A percentile compares a stretch with the other conserved stretches of the same genome.
phyloP scores from a whole-genome alignment of 1,140 invertebrate genomes.

The Euwallacea similis region DNA sequence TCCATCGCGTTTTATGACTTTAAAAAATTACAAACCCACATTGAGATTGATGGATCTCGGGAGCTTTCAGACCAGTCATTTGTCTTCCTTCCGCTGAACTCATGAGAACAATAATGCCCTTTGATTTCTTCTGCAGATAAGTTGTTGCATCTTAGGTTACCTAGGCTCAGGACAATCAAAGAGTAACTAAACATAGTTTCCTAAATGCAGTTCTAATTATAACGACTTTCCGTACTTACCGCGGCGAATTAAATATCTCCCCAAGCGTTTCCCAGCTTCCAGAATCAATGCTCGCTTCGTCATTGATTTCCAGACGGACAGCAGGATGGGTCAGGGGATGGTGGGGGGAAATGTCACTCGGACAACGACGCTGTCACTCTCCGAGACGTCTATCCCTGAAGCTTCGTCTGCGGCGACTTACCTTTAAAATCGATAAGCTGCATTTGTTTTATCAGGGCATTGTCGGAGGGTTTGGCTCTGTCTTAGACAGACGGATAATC shows the following conservation, averaged over 20 bases:
- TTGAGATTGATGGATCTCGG: conserved; percentile 24
- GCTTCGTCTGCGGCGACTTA: conserved; percentile 33
- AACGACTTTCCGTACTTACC: not conserved
- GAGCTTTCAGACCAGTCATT: conserved; percentile 13
- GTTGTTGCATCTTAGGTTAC: not conserved
- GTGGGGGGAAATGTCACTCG: conserved; percentile 27
- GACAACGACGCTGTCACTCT: conserved; percentile 39
- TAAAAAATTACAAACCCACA: conserved; percentile 27
- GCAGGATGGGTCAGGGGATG: conserved; percentile 7
- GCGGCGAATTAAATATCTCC: conserved; percentile 5
- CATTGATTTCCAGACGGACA: conserved; percentile 39
- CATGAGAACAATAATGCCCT: not conserved
- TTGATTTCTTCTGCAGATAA: conserved; percentile 7
- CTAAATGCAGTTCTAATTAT: no score
- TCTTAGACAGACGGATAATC: no score
- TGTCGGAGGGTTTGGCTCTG: no score
- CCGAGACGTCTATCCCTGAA: conserved; percentile 30
- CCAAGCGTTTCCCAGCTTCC: conserved; percentile 12
- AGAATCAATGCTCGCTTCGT: conserved; percentile 26
- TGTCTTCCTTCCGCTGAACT: conserved; percentile 11
- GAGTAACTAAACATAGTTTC: no score
- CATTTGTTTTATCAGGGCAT: not conserved
- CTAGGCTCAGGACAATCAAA: no score
- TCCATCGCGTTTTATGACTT: conserved; percentile 32
- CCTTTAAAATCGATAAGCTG: conserved; percentile 25